Evolutionary conservation across 2,113 vertebrate genomes (phyloP).

Genomic region (Larimichthys crocea): DNA sequence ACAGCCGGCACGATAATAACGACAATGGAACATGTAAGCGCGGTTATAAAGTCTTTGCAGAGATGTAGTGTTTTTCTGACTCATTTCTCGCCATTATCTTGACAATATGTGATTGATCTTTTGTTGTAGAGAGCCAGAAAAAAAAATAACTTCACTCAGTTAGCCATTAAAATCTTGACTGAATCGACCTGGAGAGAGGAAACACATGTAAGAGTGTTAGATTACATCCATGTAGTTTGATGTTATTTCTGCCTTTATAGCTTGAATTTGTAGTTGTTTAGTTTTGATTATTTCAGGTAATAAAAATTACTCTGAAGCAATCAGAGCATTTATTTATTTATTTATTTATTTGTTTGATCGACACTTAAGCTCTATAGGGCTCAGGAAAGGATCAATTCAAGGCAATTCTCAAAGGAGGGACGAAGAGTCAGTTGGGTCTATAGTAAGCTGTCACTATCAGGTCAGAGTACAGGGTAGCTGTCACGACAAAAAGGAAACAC

Average conservation of each 20-base stretch:
- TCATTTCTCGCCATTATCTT: neutral
- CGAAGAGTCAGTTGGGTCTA: neutral
- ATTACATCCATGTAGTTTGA: neutral
- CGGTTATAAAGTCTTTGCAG: neutral
- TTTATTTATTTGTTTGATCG: neutral
- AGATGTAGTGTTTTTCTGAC: neutral
- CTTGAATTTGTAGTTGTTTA: neutral
- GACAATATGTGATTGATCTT: neutral
- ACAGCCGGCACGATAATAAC: constrained; percentile 14
- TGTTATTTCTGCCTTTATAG: too few species aligned
- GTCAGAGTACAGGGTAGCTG: neutral
- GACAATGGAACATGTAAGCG: neutral
- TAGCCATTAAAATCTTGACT: neutral
- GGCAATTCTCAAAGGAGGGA: neutral
- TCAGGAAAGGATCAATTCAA: constrained; percentile 9
- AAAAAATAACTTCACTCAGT: neutral
- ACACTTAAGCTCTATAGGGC: constrained; percentile 9
- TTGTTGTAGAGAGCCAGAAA: neutral
- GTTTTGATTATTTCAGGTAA: neutral
- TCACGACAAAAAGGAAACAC: neutral
- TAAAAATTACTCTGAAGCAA: neutral
- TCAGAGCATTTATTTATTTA: neutral
- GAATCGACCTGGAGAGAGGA: neutral
- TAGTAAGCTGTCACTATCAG: neutral
- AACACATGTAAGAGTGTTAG: neutral